Base-by-base conservation (phyloP, 2,113 vertebrate species). In the Pelecanus crispus region DNA sequence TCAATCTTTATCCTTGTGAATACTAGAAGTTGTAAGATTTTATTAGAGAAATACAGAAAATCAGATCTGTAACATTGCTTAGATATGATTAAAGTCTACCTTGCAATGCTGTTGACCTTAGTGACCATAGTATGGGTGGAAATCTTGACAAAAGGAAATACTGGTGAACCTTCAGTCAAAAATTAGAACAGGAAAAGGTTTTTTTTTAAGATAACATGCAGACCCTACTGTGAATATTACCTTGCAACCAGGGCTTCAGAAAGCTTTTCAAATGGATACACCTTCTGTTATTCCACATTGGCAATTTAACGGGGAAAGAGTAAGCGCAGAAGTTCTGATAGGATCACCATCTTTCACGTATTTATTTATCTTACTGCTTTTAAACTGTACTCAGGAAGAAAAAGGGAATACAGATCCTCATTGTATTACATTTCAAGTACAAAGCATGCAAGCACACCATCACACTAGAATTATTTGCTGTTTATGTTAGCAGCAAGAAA, bases 401-500 rank as follows among this genome's bases (percentile, higher is more conserved):
- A 65, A 62, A 91, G 34, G 9, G 16, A 78, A 91, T 62, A 25
- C 32, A 80, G 68, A 96, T 50, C 17, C 17, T 86, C 15, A 44
- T 62, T 93, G 18, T 91, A 81, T 92, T 90, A 52, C 49, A 82
- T 47, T 90, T 91, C 50, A 81, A 83, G 67, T 88, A 92, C 86
- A 93, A 96, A 97, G 84, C 53, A 58, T 32, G 44, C 32, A 86
- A 80, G 56, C 40, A 72, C 70, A 75, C 28, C 17, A 81, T 31
- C 12, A 73, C 63, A 86, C 31, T 71, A 63, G 93, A 87, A 66
- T 89, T 94, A 91, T 96, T 94, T 97, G 68, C 85, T 93, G 29
- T 90, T 96, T 93, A 71, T 79, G 62, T 92, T 88, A 84, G 74
- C 90, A 94, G 58, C 52, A 55, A 84, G 56, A 86, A 72, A 84